Conservation (phyloP, 2,113 vertebrate species). For the Callopanchax toddi region DNA sequence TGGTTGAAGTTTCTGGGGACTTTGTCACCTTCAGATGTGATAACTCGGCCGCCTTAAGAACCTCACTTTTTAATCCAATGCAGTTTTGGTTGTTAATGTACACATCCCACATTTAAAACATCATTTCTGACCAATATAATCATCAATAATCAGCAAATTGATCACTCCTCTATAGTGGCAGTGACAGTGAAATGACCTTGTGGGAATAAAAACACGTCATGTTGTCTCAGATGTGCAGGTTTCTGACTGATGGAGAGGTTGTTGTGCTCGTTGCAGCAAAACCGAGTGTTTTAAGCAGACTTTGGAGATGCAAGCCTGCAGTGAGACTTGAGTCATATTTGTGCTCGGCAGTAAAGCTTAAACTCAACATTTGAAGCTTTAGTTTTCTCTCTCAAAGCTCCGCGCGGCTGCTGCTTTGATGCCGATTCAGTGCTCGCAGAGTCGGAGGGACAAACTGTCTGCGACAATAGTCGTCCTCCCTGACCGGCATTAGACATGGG, state of each 20-base stretch:
- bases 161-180: too few species aligned
- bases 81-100: not conserved
- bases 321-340: constrained; percentile 58
- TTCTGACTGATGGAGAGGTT: constrained; percentile 34
- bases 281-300: constrained; percentile 39
- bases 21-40: constrained; percentile 17
- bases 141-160: too few species aligned
- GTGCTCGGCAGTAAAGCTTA: constrained; percentile 54
- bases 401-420: constrained; percentile 64
- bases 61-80: not conserved
- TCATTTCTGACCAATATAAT: not conserved
- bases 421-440: constrained; percentile 60
- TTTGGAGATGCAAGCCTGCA: constrained; percentile 45
- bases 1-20: constrained; percentile 17
- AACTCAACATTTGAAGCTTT: constrained; percentile 56
- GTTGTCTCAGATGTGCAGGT: constrained; percentile 1
- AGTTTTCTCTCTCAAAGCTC: constrained; percentile 60
- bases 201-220: too few species aligned
- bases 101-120: not conserved
- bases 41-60: not conserved
- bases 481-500: constrained; percentile 64
- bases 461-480: constrained; percentile 67
- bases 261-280: constrained; percentile 34
- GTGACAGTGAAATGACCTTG: not conserved
- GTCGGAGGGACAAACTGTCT: constrained; percentile 60